Evolutionary conservation across 2,113 vertebrate genomes (phyloP).

Genomic region (Poeciliopsis occidentalis): DNA sequence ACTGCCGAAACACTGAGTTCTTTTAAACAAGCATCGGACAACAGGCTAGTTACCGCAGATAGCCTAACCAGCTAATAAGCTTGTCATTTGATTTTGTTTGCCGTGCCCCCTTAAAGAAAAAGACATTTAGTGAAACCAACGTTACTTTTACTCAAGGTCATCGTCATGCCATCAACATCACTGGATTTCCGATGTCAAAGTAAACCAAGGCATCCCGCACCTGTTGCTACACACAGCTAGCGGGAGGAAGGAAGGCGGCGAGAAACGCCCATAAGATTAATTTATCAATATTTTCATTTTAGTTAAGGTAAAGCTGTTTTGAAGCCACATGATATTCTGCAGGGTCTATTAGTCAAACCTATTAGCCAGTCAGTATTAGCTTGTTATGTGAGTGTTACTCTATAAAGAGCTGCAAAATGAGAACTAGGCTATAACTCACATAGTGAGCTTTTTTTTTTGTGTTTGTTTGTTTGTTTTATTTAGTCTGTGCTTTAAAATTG

Average conservation of each 20-base stretch:
- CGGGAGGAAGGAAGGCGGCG: neutral
- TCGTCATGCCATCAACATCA: neutral
- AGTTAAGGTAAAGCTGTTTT: too few relatives aligned
- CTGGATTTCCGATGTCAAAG: neutral
- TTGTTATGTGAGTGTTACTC: neutral
- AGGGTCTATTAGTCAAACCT: neutral
- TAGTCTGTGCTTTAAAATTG: neutral
- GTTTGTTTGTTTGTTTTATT: neutral
- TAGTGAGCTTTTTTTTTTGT: neutral
- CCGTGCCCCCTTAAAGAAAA: fast-evolving
- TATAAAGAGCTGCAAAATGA: neutral
- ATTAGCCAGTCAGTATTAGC: neutral
- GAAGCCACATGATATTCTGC: too few relatives aligned
- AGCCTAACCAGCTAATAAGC: neutral
- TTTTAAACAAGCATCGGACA: too few relatives aligned
- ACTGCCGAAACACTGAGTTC: too few relatives aligned
- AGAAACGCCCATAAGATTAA: neutral
- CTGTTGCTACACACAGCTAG: neutral
- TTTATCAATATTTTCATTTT: neutral
- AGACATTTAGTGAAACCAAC: neutral
- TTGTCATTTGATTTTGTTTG: neutral
- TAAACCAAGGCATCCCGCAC: neutral
- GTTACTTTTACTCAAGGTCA: neutral
- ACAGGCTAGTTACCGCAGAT: neutral
- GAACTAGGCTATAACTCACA: neutral